A percentile compares a stretch with the other conserved stretches of the same genome.
phyloP scores from a whole-genome alignment of 2,888 invertebrate species.

The Lampropteryx suffumata region DNA sequence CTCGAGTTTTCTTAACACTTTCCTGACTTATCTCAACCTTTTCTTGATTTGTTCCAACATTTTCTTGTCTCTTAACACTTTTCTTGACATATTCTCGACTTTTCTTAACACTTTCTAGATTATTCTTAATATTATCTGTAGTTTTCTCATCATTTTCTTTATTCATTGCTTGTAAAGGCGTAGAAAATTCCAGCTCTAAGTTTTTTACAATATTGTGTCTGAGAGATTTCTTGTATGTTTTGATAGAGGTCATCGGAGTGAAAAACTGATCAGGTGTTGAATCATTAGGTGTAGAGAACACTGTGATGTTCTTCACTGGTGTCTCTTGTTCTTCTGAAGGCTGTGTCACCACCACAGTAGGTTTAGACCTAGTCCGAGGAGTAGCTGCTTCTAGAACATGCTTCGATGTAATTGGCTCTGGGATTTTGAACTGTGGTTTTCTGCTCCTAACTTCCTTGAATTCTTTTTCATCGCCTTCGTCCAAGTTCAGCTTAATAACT shows the following conservation, averaged over 20 bases:
- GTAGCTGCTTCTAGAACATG: constrained; percentile 57
- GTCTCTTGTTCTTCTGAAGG: constrained; percentile 29
- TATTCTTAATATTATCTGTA: too few relatives aligned
- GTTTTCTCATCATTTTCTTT: background rate
- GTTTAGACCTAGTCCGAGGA: constrained; percentile 45
- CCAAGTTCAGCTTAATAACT: constrained; percentile 58
- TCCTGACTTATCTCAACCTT: too few relatives aligned
- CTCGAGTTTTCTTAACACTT: background rate
- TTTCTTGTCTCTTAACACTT: too few relatives aligned
- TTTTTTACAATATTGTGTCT: constrained; percentile 61
- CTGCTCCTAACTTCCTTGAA: constrained; percentile 16
- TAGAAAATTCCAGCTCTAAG: constrained; percentile 61
- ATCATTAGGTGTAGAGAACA: constrained; percentile 60
- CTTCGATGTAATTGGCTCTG: constrained; percentile 51
- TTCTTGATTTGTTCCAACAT: background rate
- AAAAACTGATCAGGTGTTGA: constrained; percentile 60
- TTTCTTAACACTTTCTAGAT: too few relatives aligned
- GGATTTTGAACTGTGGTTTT: constrained; percentile 61
- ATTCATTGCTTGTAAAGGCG: constrained; percentile 35
- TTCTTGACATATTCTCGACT: background rate
- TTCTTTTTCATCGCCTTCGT: constrained; percentile 49
- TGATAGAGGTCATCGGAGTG: constrained; percentile 60
- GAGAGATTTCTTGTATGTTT: constrained; percentile 56
- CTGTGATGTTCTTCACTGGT: constrained; percentile 9
- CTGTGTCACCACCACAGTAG: constrained; percentile 43